These are phyloP conservation scores for Dryadula phaetusa DNA, from an alignment of 2,888 invertebrate species.

Conservation along the genomic window DNA sequence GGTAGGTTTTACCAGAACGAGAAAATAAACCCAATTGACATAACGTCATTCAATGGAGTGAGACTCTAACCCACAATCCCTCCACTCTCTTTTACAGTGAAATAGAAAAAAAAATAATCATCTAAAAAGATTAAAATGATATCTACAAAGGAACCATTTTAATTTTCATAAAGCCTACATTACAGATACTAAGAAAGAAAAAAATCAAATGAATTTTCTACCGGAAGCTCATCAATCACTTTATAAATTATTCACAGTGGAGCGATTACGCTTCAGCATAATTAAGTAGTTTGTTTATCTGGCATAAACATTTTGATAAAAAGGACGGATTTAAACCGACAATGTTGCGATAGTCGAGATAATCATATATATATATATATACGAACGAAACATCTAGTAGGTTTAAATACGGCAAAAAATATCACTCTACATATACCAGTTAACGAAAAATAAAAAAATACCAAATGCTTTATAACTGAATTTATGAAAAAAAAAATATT, in stretches of 20 bases:
- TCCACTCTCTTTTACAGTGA: background rate
- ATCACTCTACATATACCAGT: background rate
- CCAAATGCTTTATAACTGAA: too few relatives aligned
- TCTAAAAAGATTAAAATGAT: background rate
- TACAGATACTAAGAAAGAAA: constrained; percentile 16
- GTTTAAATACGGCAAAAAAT: too few relatives aligned
- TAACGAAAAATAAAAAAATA: too few relatives aligned
- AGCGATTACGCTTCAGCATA: constrained; percentile 43
- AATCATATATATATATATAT: too few relatives aligned
- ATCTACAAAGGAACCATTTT: background rate
- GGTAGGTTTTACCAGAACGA: too few relatives aligned
- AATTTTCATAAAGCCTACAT: constrained; percentile 20
- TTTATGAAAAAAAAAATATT: too few relatives aligned
- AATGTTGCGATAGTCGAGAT: background rate
- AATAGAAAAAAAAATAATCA: background rate
- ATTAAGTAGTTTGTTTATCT: constrained; percentile 46
- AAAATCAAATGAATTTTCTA: constrained; percentile 29
- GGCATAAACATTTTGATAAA: constrained; percentile 38
- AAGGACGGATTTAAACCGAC: constrained; percentile 7
- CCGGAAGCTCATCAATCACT: constrained; percentile 45
- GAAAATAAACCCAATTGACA: too few relatives aligned
- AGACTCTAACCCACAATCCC: too few relatives aligned
- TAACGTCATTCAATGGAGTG: too few relatives aligned
- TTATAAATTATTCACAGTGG: constrained; percentile 44
- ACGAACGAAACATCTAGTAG: too few relatives aligned